Percentiles rank a stretch among this genome's conserved stretches.
Evolutionary conservation across 2,797 vertebrate species (phyloP).

Genomic region (Leptodactylus fallax): DNA sequence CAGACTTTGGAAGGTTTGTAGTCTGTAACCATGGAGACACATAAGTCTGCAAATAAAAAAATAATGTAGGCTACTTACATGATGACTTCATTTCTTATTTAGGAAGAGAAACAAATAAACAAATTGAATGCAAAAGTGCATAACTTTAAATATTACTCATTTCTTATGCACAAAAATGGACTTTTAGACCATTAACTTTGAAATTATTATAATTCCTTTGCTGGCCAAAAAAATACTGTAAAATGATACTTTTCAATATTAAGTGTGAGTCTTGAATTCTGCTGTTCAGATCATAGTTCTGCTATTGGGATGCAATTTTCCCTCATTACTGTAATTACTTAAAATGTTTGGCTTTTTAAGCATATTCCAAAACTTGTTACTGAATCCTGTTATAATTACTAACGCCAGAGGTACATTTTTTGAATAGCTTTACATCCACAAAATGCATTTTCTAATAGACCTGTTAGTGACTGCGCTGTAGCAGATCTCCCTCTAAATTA

Average conservation of each 20-base stretch:
- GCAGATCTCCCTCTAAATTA: conserved; percentile 76
- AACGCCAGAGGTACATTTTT: conserved; percentile 61
- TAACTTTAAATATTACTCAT: neutral
- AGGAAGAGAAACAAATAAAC: no score
- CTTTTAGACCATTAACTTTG: neutral
- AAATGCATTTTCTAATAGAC: conserved; percentile 72
- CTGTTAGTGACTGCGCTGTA: conserved; percentile 71
- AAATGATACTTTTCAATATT: conserved; percentile 25
- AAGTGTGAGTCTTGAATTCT: neutral
- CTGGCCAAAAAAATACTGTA: neutral
- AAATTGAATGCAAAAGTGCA: neutral
- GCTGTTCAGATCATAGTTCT: conserved; percentile 38
- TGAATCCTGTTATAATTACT: conserved; percentile 53
- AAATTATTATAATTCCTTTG: neutral
- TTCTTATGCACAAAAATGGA: neutral
- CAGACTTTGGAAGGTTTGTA: neutral
- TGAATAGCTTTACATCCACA: conserved; percentile 66
- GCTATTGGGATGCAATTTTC: conserved; percentile 51
- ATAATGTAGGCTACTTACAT: neutral
- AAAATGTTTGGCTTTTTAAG: conserved; percentile 64
- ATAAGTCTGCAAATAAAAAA: neutral
- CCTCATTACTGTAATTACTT: conserved; percentile 59
- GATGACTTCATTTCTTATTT: neutral
- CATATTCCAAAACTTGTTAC: conserved; percentile 57
- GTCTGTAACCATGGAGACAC: neutral